A percentile compares a stretch with the other conserved stretches of the same genome.
phyloP scores from a whole-genome alignment of 2,113 vertebrate species.

The Microtus montanus region DNA sequence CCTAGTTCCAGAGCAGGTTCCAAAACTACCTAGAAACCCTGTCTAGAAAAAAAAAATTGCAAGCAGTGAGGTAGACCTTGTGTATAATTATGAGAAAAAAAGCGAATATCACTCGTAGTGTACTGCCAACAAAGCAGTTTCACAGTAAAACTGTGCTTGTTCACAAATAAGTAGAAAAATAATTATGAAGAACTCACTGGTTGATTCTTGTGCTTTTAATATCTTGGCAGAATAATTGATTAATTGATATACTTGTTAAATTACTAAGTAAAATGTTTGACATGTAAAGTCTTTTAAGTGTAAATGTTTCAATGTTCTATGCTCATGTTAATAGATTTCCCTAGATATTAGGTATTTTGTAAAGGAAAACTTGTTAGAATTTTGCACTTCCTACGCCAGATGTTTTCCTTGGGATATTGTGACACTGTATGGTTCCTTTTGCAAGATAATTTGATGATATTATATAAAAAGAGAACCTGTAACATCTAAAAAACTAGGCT shows the following conservation, averaged over 20 bases:
- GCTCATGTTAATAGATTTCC: not conserved
- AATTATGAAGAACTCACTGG: not conserved
- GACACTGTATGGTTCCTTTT: not conserved
- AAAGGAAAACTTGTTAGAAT: slow-evolving; percentile 1
- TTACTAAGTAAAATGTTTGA: slow-evolving; percentile 15
- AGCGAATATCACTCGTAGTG: not conserved
- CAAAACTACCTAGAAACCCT: too few relatives aligned
- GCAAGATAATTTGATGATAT: not conserved
- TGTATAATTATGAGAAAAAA: not conserved
- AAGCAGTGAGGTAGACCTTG: not conserved
- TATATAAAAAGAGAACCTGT: slow-evolving; percentile 4
- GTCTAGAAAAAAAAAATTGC: too few relatives aligned
- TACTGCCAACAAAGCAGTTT: not conserved
- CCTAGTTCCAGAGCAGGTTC: too few relatives aligned
- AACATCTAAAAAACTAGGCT: not conserved
- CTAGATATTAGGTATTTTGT: not conserved
- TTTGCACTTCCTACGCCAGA: not conserved
- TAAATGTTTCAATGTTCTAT: slow-evolving; percentile 19
- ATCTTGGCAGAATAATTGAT: not conserved
- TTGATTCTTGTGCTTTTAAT: slow-evolving; percentile 23
- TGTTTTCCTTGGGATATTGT: not conserved
- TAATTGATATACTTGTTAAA: slow-evolving; percentile 16
- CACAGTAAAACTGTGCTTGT: not conserved
- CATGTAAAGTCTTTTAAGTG: not conserved
- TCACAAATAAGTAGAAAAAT: slow-evolving; percentile 10